Conservation (phyloP, 2,113 vertebrate genomes). For the Cromileptes altivelis region DNA sequence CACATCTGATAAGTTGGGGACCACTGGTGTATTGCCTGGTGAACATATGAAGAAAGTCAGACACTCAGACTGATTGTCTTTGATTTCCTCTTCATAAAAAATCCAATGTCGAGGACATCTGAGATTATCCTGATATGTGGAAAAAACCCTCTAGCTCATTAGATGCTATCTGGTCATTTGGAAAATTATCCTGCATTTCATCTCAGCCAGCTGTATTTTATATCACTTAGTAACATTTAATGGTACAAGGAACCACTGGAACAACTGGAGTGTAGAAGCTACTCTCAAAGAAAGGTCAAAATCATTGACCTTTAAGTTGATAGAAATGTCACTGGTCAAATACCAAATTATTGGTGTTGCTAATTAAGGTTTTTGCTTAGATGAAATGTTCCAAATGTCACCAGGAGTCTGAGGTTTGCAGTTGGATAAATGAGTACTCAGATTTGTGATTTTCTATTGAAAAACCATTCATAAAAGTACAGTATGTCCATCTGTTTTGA, state of each 20-base stretch:
- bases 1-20: neutral
- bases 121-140: neutral
- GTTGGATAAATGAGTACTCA: neutral
- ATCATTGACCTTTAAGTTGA: slow-evolving; percentile 46
- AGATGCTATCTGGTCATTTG: neutral
- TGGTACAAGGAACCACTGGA: neutral
- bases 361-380: slow-evolving; percentile 17
- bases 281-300: slow-evolving; percentile 44
- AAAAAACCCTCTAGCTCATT: neutral
- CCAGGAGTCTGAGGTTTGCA: neutral
- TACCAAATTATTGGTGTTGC: slow-evolving; percentile 30
- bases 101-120: neutral
- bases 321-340: slow-evolving; percentile 59
- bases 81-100: neutral
- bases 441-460: neutral
- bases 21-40: no score
- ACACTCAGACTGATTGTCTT: neutral
- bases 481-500: neutral
- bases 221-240: slow-evolving; percentile 18
- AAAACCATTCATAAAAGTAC: neutral
- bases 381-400: slow-evolving; percentile 46
- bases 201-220: neutral
- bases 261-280: neutral
- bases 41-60: neutral
- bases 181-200: neutral